Evolutionary conservation across 2,888 invertebrate genomes (phyloP).

Genomic region (Agriopis leucophaearia): DNA sequence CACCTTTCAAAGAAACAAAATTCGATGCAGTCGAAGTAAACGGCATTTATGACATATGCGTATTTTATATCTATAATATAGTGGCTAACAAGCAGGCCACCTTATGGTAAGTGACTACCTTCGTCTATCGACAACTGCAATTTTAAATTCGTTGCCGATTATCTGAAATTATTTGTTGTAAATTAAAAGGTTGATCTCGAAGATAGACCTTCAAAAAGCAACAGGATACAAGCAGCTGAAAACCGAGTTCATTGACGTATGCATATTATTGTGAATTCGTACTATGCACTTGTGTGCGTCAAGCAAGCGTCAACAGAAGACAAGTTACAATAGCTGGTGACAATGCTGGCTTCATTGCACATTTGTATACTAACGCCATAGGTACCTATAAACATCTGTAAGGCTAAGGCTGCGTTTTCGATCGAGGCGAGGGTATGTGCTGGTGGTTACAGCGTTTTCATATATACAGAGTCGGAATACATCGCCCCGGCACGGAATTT

Average conservation of each 20-base stretch:
- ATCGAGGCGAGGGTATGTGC: background rate
- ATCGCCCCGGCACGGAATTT: background rate
- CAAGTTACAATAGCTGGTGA: background rate
- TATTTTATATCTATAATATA: no score
- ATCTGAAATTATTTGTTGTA: no score
- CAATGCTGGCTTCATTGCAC: background rate
- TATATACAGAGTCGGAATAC: background rate
- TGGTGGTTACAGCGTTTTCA: background rate
- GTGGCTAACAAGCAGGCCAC: no score
- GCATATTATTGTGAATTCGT: no score
- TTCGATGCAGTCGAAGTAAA: background rate
- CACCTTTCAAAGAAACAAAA: no score
- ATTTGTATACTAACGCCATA: conserved; percentile 1
- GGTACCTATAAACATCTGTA: background rate
- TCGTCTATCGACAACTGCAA: no score
- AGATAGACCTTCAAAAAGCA: no score
- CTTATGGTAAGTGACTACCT: no score
- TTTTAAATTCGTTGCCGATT: no score
- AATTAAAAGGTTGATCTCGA: no score
- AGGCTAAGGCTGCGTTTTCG: background rate
- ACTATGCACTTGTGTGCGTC: conserved; percentile 3
- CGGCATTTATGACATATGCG: background rate
- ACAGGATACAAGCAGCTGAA: background rate
- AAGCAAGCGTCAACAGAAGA: background rate
- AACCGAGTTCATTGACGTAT: background rate